Conservation (phyloP, 2,888 invertebrate species). For the Heliconius cydno region DNA sequence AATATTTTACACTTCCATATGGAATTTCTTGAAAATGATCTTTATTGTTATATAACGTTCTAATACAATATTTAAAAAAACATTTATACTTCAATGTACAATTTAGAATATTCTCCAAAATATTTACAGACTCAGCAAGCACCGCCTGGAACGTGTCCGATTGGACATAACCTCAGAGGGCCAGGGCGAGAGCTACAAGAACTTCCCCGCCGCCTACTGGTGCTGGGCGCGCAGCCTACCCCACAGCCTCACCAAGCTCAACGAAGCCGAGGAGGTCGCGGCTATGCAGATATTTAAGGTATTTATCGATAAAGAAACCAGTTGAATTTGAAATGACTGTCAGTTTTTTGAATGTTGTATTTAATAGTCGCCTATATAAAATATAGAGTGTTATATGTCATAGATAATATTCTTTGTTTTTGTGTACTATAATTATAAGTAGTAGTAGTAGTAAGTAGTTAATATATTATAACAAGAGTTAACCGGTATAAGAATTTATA, state of each 20-base stretch:
- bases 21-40: no score
- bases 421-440: not conserved
- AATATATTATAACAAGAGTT: no score
- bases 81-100: no score
- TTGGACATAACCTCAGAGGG: constrained; percentile 82
- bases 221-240: constrained; percentile 92
- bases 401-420: not conserved
- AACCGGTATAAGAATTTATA: no score
- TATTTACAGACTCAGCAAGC: constrained; percentile 86
- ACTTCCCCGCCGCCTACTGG: constrained; percentile 94
- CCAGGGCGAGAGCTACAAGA: constrained; percentile 93
- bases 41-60: no score
- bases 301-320: constrained; percentile 1
- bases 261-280: constrained; percentile 93
- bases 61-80: no score
- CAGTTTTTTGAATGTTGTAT: no score
- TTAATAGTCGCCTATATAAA: no score
- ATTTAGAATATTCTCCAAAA: not conserved
- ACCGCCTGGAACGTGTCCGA: constrained; percentile 89
- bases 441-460: no score
- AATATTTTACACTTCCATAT: no score
- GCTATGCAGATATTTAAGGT: constrained; percentile 94
- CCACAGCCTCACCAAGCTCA: constrained; percentile 92
- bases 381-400: no score
- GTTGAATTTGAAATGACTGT: not conserved